Conservation (phyloP, 2,888 invertebrate genomes). For the Dendrolimus pini region DNA sequence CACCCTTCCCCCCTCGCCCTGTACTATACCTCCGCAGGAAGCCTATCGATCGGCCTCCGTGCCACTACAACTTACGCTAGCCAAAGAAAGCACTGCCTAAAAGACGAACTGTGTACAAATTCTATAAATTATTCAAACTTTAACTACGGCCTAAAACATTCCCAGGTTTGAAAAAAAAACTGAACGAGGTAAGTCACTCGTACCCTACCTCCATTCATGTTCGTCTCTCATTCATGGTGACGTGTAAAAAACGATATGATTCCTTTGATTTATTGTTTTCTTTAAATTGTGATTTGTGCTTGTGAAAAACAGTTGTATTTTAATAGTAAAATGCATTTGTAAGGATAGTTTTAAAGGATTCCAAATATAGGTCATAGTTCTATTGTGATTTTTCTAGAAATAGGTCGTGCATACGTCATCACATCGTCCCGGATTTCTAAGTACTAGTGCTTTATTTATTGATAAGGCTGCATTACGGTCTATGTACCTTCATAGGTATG, state of each 20-base stretch:
- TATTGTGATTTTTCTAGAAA: constrained; percentile 40
- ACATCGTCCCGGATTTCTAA: constrained; percentile 1
- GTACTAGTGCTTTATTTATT: constrained; percentile 13
- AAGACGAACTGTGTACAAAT: constrained; percentile 19
- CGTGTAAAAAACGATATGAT: constrained; percentile 32
- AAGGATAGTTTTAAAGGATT: constrained; percentile 3
- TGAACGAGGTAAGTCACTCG: constrained; percentile 40
- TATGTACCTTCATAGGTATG: not conserved
- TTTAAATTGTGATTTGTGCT: constrained; percentile 23
- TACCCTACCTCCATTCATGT: constrained; percentile 29
- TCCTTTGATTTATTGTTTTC: constrained; percentile 30
- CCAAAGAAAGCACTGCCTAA: constrained; percentile 47
- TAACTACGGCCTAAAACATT: constrained; percentile 37
- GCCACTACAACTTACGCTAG: constrained; percentile 56
- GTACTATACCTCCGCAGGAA: constrained; percentile 23
- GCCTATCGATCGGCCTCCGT: constrained; percentile 55
- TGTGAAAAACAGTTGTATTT: constrained; percentile 7
- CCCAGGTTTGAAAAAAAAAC: constrained; percentile 16
- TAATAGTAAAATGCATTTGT: constrained; percentile 1
- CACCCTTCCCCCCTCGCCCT: constrained; percentile 25
- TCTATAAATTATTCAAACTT: constrained; percentile 33
- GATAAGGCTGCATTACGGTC: not conserved
- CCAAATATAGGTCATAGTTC: constrained; percentile 26
- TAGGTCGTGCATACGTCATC: constrained; percentile 45
- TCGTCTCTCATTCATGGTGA: constrained; percentile 42